A percentile compares a stretch with the other conserved stretches of the same genome.
These are phyloP conservation scores for Diabrotica undecimpunctata DNA, from an alignment of 1,140 invertebrate genomes.

Conservation along the genomic window DNA sequence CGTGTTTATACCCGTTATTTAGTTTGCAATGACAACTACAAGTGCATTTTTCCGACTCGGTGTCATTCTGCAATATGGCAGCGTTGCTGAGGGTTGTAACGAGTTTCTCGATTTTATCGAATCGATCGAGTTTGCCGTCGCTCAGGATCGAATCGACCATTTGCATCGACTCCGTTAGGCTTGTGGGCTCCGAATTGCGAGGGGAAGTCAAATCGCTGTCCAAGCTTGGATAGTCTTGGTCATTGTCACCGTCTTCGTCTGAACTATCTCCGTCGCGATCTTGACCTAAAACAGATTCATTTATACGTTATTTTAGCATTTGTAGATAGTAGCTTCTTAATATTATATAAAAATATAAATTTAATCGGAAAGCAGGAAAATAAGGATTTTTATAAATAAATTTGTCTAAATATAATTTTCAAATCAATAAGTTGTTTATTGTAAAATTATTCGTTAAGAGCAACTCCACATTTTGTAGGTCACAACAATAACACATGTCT, in stretches of 20 bases:
- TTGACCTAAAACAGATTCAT: conserved; percentile 48
- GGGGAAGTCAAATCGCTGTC: conserved; percentile 66
- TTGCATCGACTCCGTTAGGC: conserved; percentile 86
- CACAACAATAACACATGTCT: no score
- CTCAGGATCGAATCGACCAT: conserved; percentile 81
- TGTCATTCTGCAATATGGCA: conserved; percentile 55
- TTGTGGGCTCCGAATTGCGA: conserved; percentile 74
- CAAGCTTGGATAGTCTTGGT: conserved; percentile 71
- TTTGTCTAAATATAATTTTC: no score
- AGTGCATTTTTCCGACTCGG: conserved; percentile 36
- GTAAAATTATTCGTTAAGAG: no score
- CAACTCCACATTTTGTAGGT: no score
- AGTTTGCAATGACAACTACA: conserved; percentile 43
- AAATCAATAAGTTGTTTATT: no score
- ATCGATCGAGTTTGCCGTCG: conserved; percentile 76
- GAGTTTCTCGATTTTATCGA: conserved; percentile 82
- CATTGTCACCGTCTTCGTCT: conserved; percentile 61
- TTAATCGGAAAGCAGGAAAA: no score
- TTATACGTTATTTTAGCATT: no score
- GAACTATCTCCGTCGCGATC: conserved; percentile 51
- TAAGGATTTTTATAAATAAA: no score
- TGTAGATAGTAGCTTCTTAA: no score
- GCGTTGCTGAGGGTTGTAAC: conserved; percentile 80
- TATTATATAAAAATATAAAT: no score
- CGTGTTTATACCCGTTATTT: conserved; percentile 47